Evolutionary conservation across 2,113 vertebrate genomes (phyloP).

Genomic region (Centropus bengalensis): DNA sequence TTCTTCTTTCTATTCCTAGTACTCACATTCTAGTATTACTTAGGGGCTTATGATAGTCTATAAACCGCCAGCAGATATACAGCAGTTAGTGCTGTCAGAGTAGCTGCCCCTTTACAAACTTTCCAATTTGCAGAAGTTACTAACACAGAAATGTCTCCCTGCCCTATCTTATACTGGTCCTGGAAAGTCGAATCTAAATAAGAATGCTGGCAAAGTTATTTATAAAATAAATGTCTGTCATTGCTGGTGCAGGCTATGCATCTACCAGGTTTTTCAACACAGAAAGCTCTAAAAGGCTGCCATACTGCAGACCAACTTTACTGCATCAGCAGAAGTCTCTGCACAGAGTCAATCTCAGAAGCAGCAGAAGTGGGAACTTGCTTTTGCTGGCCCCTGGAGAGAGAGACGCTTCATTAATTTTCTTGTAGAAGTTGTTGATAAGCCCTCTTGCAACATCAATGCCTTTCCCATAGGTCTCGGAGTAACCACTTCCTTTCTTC

Average conservation of each 20-base stretch:
- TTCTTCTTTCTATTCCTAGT: background rate
- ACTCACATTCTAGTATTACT: background rate
- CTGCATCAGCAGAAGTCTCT: slow-evolving; percentile 5
- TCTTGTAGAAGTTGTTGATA: slow-evolving; percentile 66
- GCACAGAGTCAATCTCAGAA: background rate
- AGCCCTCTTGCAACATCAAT: slow-evolving; percentile 67
- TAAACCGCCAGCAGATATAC: background rate
- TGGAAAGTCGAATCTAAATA: background rate
- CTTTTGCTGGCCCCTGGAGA: slow-evolving; percentile 11
- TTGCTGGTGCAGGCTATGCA: background rate
- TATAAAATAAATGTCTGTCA: background rate
- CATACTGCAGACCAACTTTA: background rate
- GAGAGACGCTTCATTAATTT: slow-evolving; percentile 47
- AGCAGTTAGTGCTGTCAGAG: background rate
- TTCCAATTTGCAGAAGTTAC: background rate
- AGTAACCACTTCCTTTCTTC: slow-evolving; percentile 71
- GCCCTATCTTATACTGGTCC: background rate
- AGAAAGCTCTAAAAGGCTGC: background rate
- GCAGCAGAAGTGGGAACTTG: slow-evolving; percentile 47
- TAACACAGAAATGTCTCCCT: background rate
- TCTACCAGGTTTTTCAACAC: background rate
- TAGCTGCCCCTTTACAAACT: background rate
- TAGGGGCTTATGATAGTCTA: background rate
- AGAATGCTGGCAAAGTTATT: background rate
- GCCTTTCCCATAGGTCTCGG: slow-evolving; percentile 63